Percentiles rank a stretch among this genome's conserved stretches.
Evolutionary conservation across 2,113 vertebrate genomes (phyloP).

Genomic region (Carollia perspicillata): DNA sequence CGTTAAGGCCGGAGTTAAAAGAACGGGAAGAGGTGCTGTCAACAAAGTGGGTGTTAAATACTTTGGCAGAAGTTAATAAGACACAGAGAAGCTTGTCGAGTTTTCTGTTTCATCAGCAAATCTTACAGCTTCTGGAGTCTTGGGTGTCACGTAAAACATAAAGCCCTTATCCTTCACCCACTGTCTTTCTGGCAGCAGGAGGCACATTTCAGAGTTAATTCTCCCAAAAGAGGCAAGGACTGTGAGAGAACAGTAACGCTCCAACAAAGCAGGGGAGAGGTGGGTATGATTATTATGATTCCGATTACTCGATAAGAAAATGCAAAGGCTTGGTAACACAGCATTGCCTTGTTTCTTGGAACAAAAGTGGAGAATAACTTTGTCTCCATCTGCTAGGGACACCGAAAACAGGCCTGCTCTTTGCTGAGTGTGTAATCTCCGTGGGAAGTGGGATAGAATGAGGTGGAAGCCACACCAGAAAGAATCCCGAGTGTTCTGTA

Average conservation of each 20-base stretch:
- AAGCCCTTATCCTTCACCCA: background rate
- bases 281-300: background rate
- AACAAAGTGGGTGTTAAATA: background rate
- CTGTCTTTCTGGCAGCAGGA: background rate
- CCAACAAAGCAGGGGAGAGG: background rate
- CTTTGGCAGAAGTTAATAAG: background rate
- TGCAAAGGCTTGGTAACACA: background rate
- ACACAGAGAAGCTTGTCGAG: background rate
- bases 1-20: background rate
- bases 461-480: constrained; percentile 10
- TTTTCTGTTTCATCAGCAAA: background rate
- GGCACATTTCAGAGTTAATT: background rate
- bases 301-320: background rate
- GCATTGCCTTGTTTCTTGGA: constrained; percentile 49
- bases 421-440: constrained; percentile 48
- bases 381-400: constrained; percentile 62
- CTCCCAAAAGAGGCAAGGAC: background rate
- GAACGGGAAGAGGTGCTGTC: background rate
- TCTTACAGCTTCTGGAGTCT: background rate
- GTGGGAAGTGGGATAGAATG: constrained; percentile 21
- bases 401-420: constrained; percentile 34
- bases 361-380: constrained; percentile 40
- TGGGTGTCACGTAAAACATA: background rate
- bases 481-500: background rate
- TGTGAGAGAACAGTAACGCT: background rate